phyloP scores from a whole-genome alignment of 2,888 invertebrate species.

The Cheilosia pagana region DNA sequence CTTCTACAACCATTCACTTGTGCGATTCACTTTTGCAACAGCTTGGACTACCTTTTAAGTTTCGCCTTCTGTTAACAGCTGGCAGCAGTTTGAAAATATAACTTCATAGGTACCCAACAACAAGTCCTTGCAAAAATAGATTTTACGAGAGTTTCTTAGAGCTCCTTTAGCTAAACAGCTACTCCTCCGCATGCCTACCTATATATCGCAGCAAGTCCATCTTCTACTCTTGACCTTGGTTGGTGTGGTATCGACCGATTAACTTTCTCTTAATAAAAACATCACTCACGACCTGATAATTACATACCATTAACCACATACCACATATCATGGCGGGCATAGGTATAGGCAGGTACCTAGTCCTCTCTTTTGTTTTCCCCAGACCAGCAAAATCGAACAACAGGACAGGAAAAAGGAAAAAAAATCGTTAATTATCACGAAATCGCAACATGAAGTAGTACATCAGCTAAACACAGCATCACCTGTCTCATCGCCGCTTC shows the following conservation, averaged over 20 bases:
- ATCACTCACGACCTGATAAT: slow-evolving; percentile 73
- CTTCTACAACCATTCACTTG: too few relatives aligned
- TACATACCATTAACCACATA: slow-evolving; percentile 69
- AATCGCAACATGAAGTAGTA: slow-evolving; percentile 79
- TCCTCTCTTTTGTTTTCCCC: slow-evolving; percentile 60
- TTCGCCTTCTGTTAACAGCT: too few relatives aligned
- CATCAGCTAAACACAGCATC: slow-evolving; percentile 73
- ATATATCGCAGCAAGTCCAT: slow-evolving; percentile 10
- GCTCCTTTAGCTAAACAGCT: not conserved
- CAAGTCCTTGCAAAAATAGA: too few relatives aligned
- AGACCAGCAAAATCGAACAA: slow-evolving; percentile 52
- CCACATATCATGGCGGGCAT: slow-evolving; percentile 38
- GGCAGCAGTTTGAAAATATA: too few relatives aligned
- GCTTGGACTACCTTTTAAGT: too few relatives aligned
- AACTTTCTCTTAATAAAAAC: slow-evolving; percentile 75
- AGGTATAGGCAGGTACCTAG: slow-evolving; percentile 4
- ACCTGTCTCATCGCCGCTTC: slow-evolving; percentile 73
- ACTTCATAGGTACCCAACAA: too few relatives aligned
- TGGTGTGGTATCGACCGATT: slow-evolving; percentile 51
- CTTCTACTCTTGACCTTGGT: slow-evolving; percentile 57
- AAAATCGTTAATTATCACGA: slow-evolving; percentile 80
- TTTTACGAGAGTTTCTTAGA: too few relatives aligned
- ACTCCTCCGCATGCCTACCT: slow-evolving; percentile 34
- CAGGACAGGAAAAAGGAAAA: not conserved
- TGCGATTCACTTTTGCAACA: too few relatives aligned